Evolutionary conservation across 1,140 invertebrate genomes (phyloP).

Genomic region (Drosophila burlai): DNA sequence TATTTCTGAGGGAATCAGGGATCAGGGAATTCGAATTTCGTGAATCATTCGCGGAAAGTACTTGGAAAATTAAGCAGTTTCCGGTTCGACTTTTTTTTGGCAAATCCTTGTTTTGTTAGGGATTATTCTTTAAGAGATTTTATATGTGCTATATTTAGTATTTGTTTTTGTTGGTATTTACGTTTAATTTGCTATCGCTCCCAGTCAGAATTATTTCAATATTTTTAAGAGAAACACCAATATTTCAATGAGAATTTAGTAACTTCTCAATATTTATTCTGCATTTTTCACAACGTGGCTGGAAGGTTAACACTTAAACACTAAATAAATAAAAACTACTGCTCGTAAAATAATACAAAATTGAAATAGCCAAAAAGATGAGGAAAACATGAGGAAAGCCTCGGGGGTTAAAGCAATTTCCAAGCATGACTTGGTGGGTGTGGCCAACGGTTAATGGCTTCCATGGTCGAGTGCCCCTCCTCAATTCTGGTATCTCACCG

Average conservation of each 20-base stretch:
- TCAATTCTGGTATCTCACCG: constrained; percentile 15
- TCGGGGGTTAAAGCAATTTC: background rate
- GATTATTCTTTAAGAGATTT: background rate
- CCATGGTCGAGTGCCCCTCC: constrained; percentile 45
- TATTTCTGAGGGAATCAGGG: background rate
- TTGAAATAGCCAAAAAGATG: constrained; percentile 25
- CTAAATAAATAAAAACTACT: constrained; percentile 44
- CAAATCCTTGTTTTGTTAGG: background rate
- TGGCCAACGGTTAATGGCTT: constrained; percentile 5
- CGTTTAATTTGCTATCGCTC: background rate
- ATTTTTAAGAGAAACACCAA: background rate
- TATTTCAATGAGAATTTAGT: background rate
- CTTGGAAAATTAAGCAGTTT: constrained; percentile 1
- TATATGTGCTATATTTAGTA: background rate
- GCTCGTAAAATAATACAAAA: constrained; percentile 39
- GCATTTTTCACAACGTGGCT: constrained; percentile 25
- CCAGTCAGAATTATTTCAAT: background rate
- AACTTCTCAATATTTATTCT: too few relatives aligned
- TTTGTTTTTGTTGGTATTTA: background rate
- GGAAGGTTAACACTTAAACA: constrained; percentile 39
- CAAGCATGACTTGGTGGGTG: constrained; percentile 4
- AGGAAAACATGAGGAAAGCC: background rate
- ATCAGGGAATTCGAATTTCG: constrained; percentile 10
- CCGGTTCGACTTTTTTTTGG: background rate
- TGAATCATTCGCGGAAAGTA: background rate